Evolutionary conservation across 2,888 invertebrate genomes (phyloP), one percentile per base, ranked within the genome.

Genomic region (Polydrusus cervinus): DNA sequence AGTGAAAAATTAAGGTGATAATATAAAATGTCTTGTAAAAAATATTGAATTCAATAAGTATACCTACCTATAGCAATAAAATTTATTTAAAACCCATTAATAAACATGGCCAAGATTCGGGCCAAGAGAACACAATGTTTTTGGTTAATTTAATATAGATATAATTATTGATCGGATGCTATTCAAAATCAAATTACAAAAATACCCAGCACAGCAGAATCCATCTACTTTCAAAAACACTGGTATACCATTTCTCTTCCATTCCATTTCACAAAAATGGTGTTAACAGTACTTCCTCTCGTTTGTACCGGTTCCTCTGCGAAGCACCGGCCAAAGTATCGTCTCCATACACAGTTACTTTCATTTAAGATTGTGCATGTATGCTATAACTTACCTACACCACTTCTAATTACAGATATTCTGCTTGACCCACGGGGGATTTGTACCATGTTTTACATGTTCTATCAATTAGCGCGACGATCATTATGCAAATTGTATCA

Each of bases 281-380:
- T 55, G 14, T 55, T 55, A 55, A 55, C 34, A 34, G 30, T 34
- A n/a, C n/a, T n/a, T 55, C 34, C 34, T 55, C 55, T 55, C 55
- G 55, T 34, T n/a, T n/a, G 13, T 53, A 53, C 20, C 55, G 34
- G 55, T 55, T 55, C 8, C 34, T 34, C n/a, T n/a, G 8, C 34
- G 55, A 55, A 30, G 1, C 20, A 20, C 18, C 34, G 30, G 55
- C 20, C 0, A 13, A 55, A 14, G 55, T 34, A 55, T 55, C 55
- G 14, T 55, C 55, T 55, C 34, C 34, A 14, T 18, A 16, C 9
- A 55, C 34, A 34, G 55, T 14, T 55, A 55, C 55, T 55, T 55
- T 55, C 34, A 55, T 55, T 55, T 14, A 34, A 55, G 34, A 34
- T 55, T 55, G n/a, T 55, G 55, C 34, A 55, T 55, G 14, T 14